Evolutionary conservation across 35 echinoderm and acorn worm genomes (phyloP), one percentile per base, ranked within the genome.

Genomic region (Chiridota heheva): DNA sequence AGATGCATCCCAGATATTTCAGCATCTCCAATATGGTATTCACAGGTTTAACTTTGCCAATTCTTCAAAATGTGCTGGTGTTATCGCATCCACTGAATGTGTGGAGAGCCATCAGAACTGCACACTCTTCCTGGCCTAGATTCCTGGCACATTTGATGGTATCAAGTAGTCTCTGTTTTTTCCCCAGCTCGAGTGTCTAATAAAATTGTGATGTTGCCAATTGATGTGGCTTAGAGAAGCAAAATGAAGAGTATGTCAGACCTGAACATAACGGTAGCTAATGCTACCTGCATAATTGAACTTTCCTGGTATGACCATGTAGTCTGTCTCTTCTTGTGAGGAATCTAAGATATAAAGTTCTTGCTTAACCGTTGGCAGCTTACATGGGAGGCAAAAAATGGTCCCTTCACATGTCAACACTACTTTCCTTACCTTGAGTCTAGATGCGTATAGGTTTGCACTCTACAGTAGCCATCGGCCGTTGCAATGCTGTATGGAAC

Each of bases 1-100:
- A 22, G 37, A 44, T 15, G 84, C 78, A 42, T 31, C 40, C 87
- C 87, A 90, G 5, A n/a, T 35, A 87, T 51, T 40, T 55, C 1
- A 43, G 59, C 15, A 51, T 1, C 45, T 58, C 31, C 44, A 77
- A 18, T 25, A 84, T 20, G 27, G 53, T 36, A 34, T 90, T 90
- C 36, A 91, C 38, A 2, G 89, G 62, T 31, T 73, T 81, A 2
- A 91, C 62, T 37, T 91, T 91, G 1, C 89, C 89, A 6, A 43
- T 85, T 5, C 81, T 72, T 69, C 43, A 53, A 33, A 91, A 80
- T 15, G 62, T 47, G 27, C 89, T 91, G 10, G 82, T 85, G 2
- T 36, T 59, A 49, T 91, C 82, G 42, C 82, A 85, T 4, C 82
- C 57, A 34, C 74, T 56, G 64, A 71, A 91, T 3, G 77, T 76